Conservation (phyloP, 1,140 invertebrate species). For the Fopius arisanus region DNA sequence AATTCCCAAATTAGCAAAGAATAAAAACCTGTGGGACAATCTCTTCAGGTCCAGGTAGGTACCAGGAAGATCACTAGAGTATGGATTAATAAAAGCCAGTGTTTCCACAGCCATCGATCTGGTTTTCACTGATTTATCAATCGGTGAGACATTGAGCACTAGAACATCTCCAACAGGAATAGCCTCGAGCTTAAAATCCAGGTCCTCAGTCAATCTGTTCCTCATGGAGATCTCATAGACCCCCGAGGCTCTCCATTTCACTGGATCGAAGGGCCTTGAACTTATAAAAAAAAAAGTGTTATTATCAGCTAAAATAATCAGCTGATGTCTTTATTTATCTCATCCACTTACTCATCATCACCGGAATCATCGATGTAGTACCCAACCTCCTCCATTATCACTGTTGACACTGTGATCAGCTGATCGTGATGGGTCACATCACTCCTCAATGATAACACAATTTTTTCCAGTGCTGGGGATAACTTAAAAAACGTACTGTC, state of each 20-base stretch:
- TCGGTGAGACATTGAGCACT: slow-evolving; percentile 42
- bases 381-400: slow-evolving; percentile 45
- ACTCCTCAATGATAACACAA: slow-evolving; percentile 32
- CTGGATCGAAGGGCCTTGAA: slow-evolving; percentile 4
- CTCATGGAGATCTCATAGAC: slow-evolving; percentile 41
- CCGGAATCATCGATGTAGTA: slow-evolving; percentile 33
- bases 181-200: slow-evolving; percentile 43
- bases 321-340: not conserved
- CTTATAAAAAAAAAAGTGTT: not conserved
- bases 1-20: too few species aligned
- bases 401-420: slow-evolving; percentile 45
- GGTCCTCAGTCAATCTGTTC: slow-evolving; percentile 10
- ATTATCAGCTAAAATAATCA: not conserved
- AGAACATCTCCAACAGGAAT: slow-evolving; percentile 44
- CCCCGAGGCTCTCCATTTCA: not conserved
- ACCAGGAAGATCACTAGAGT: slow-evolving; percentile 33
- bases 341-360: slow-evolving; percentile 17
- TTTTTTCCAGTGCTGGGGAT: slow-evolving; percentile 32
- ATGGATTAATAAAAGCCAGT: slow-evolving; percentile 47
- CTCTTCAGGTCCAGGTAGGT: slow-evolving; percentile 47
- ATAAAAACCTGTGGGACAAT: slow-evolving; percentile 46
- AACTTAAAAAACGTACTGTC: slow-evolving; percentile 40
- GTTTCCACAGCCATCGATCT: slow-evolving; percentile 35
- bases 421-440: slow-evolving; percentile 43
- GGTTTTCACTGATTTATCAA: not conserved